Base-by-base conservation (phyloP, 2,113 vertebrate species). In the Poicephalus meyeri region DNA sequence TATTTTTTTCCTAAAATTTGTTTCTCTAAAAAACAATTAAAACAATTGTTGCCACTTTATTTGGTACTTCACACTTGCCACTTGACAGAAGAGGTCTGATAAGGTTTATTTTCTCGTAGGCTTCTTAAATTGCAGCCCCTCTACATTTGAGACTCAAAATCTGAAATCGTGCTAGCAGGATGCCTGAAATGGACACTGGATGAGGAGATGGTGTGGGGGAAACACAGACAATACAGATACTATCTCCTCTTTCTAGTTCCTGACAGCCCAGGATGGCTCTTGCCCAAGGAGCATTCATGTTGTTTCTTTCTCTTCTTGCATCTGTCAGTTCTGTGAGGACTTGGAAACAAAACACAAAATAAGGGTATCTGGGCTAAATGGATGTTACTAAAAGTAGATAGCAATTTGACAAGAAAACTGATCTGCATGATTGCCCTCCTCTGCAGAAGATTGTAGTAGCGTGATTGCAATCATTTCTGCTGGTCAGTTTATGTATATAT, bases 401-500 rank as follows among this genome's bases (percentile, higher is more conserved):
- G 49, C 64, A 86, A 70, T 90, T 84, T 87, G 80, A 13, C 52
- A 80, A 29, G 29, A 18, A 47, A 47, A 25, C 24, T 77, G 46
- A 80, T 92, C 60, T 83, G 55, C 66, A 29, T 90, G 92, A 91
- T 92, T 93, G 77, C 42, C 23, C 11, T 83, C 16, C 53, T 81
- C 68, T 49, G 52, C 21, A 60, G 55, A 60, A 86, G 46, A 84
- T 31, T 84, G 77, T 9, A 55, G 89, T 55, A 68, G 16, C 1
- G 5, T 71, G 89, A 91, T 91, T 93, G 77, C 76, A 93, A 42
- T 95, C 26, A 81, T 56, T 89, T 79, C 39, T 93, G 42, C 35
- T 91, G 89, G 89, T 71, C 93, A 79, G 84, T 39, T 39, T 39
- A 39, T 76, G 61, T 71, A 49, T 69, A 37, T 50, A 84, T 66